These are phyloP conservation scores for Myoxocephalus aenaeus DNA, from an alignment of 2,797 vertebrate species.

Conservation along the genomic window DNA sequence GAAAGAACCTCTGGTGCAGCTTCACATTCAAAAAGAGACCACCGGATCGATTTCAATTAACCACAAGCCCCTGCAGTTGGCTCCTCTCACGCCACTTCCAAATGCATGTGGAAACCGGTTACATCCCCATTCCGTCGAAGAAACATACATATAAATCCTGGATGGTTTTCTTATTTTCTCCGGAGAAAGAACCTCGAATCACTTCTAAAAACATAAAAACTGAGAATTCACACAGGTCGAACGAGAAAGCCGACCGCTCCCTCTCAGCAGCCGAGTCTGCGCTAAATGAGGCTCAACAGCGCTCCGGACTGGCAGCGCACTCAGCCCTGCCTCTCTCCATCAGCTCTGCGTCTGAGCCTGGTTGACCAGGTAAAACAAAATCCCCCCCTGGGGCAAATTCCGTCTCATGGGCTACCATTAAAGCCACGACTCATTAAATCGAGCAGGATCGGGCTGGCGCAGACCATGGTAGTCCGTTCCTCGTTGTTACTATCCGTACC, in stretches of 20 bases:
- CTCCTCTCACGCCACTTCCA: constrained; percentile 60
- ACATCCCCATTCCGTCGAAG: constrained; percentile 46
- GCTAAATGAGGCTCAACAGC: constrained; percentile 43
- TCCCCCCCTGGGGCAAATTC: constrained; percentile 12
- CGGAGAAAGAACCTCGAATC: constrained; percentile 10
- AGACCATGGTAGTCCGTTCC: background rate
- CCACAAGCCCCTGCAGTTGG: constrained; percentile 65
- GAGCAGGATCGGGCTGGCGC: background rate
- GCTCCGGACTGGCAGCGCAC: constrained; percentile 49
- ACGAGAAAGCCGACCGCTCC: constrained; percentile 59
- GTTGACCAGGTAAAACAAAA: constrained; percentile 52
- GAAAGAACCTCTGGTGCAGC: constrained; percentile 60
- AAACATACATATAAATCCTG: constrained; percentile 6
- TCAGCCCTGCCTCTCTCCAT: constrained; percentile 61
- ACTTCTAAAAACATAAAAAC: constrained; percentile 5
- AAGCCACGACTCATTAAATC: constrained; percentile 18
- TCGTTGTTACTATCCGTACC: constrained; percentile 16
- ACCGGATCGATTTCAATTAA: constrained; percentile 73
- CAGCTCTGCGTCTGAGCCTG: constrained; percentile 46
- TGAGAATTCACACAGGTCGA: constrained; percentile 41
- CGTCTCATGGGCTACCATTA: constrained; percentile 10
- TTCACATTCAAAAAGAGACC: constrained; percentile 77
- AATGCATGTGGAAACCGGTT: constrained; percentile 54
- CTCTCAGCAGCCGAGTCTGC: constrained; percentile 34
- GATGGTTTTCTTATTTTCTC: constrained; percentile 1